Percentiles rank a stretch among this genome's conserved stretches.
Conservation (phyloP, 2,797 vertebrate genomes). For the Pangasius macronema region DNA sequence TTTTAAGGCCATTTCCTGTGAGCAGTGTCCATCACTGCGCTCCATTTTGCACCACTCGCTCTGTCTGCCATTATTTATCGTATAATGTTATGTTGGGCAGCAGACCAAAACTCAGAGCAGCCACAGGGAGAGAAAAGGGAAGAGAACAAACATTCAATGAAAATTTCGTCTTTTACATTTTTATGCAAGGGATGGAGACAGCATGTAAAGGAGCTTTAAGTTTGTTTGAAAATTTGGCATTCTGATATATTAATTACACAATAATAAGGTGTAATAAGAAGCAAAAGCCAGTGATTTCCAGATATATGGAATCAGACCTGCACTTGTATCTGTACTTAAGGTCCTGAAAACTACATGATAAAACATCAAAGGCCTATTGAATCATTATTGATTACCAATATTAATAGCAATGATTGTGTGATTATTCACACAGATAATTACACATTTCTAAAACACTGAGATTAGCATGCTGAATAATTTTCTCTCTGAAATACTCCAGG, state of each 20-base stretch:
- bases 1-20: constrained; percentile 57
- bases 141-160: constrained; percentile 51
- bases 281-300: background rate
- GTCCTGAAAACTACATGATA: background rate
- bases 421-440: constrained; percentile 10
- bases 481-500: background rate
- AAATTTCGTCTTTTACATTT: constrained; percentile 30
- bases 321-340: background rate
- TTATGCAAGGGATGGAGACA: constrained; percentile 19
- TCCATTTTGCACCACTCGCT: constrained; percentile 40
- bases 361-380: background rate
- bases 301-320: background rate
- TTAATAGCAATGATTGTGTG: background rate
- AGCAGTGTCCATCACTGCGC: constrained; percentile 52
- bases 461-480: background rate
- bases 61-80: constrained; percentile 57
- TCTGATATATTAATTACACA: background rate
- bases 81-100: constrained; percentile 56
- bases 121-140: constrained; percentile 42
- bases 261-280: background rate
- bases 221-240: background rate
- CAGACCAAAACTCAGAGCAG: constrained; percentile 51
- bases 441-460: background rate
- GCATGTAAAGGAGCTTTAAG: background rate
- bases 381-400: background rate